A percentile compares a stretch with the other conserved stretches of the same genome.
Conservation (phyloP, 2,113 vertebrate genomes). For the Myodes glareolus region DNA sequence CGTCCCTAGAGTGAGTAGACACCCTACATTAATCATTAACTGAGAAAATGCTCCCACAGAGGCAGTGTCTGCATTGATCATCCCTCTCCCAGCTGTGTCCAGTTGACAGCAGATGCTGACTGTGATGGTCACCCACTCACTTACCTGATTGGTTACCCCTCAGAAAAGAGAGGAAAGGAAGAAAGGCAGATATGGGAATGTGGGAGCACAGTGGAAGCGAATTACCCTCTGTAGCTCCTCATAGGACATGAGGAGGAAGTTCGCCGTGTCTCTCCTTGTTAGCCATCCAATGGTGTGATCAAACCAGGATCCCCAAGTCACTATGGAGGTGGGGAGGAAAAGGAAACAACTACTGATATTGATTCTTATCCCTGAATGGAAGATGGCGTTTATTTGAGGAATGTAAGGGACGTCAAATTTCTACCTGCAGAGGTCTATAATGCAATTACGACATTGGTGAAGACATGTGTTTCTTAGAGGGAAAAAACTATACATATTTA, state of each 20-base stretch:
- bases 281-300: not conserved
- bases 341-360: not conserved
- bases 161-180: not conserved
- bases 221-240: not conserved
- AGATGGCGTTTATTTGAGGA: not conserved
- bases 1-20: not conserved
- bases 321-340: fast-evolving
- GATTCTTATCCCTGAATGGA: not conserved
- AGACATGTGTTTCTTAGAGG: not conserved
- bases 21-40: not conserved
- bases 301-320: not conserved
- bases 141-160: no score
- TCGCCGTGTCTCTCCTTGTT: not conserved
- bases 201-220: not conserved
- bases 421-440: not conserved
- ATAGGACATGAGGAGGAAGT: not conserved
- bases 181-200: no score
- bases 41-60: not conserved
- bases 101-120: not conserved
- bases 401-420: not conserved
- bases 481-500: not conserved
- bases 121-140: not conserved
- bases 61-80: not conserved
- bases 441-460: not conserved
- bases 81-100: not conserved